Percentiles rank a stretch among this genome's conserved stretches.
These are phyloP conservation scores for Alethe diademata DNA, from an alignment of 2,113 vertebrate species.

Conservation along the genomic window DNA sequence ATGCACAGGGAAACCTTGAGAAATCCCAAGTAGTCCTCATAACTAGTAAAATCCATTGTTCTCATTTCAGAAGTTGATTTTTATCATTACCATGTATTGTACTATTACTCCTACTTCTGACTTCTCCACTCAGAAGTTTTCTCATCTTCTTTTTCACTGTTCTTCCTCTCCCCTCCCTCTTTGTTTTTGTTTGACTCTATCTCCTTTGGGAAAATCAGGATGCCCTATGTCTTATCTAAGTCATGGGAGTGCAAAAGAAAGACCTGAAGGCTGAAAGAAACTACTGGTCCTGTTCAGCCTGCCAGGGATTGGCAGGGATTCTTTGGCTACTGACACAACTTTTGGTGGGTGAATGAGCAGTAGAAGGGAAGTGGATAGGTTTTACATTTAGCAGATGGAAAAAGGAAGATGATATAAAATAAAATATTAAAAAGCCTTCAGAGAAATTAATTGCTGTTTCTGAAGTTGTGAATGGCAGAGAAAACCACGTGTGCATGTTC, in stretches of 20 bases:
- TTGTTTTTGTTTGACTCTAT: background rate
- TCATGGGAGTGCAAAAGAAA: background rate
- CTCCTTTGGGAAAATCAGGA: background rate
- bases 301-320: background rate
- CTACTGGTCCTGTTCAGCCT: background rate
- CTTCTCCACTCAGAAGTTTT: background rate
- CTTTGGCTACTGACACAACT: background rate
- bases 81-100: background rate
- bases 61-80: background rate
- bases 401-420: background rate
- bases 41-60: background rate
- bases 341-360: background rate
- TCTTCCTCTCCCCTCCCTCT: rapidly evolving
- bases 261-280: background rate
- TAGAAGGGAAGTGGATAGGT: background rate
- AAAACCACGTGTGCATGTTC: background rate
- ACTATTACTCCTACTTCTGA: background rate
- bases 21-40: background rate
- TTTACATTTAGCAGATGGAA: background rate
- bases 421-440: background rate
- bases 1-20: background rate
- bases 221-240: background rate
- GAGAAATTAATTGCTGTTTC: background rate
- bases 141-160: background rate
- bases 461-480: background rate